A percentile compares a stretch with the other conserved stretches of the same genome.
Evolutionary conservation across 2,888 invertebrate genomes (phyloP).

Genomic region (Dicroscelio sp.): DNA sequence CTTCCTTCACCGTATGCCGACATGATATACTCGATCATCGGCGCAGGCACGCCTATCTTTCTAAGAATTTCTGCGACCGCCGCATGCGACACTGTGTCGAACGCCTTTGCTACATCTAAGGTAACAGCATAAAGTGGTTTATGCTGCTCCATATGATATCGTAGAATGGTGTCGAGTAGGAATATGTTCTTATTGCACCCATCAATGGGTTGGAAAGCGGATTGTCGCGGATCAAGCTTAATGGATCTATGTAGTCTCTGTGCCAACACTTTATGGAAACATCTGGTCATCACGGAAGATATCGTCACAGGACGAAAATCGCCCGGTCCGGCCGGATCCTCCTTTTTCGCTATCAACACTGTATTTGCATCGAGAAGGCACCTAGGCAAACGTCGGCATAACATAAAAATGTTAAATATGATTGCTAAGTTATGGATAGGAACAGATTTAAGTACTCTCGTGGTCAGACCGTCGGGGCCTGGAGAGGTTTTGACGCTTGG

Average conservation of each 20-base stretch:
- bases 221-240: slow-evolving; percentile 71
- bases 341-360: slow-evolving; percentile 21
- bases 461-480: slow-evolving; percentile 78
- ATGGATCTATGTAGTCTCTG: background rate
- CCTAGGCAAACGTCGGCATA: background rate
- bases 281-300: slow-evolving; percentile 22
- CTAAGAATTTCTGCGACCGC: background rate
- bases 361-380: background rate
- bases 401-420: slow-evolving; percentile 71
- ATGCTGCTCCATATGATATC: background rate
- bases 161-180: slow-evolving; percentile 35
- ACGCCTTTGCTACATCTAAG: slow-evolving; percentile 81
- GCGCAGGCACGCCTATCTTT: background rate
- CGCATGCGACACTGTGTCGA: slow-evolving; percentile 78
- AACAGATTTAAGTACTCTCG: slow-evolving; percentile 37
- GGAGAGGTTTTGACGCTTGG: slow-evolving; percentile 32
- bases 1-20: slow-evolving; percentile 83
- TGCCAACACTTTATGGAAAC: slow-evolving; percentile 31
- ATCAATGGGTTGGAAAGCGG: slow-evolving; percentile 69
- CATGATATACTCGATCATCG: slow-evolving; percentile 3
- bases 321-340: background rate
- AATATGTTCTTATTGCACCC: slow-evolving; percentile 38
- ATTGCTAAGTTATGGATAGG: slow-evolving; percentile 41
- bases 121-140: slow-evolving; percentile 61
- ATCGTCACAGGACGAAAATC: slow-evolving; percentile 47